These are phyloP conservation scores for Sinopyrophorus schimmeli DNA, from an alignment of 2,888 invertebrate genomes.

Conservation along the genomic window DNA sequence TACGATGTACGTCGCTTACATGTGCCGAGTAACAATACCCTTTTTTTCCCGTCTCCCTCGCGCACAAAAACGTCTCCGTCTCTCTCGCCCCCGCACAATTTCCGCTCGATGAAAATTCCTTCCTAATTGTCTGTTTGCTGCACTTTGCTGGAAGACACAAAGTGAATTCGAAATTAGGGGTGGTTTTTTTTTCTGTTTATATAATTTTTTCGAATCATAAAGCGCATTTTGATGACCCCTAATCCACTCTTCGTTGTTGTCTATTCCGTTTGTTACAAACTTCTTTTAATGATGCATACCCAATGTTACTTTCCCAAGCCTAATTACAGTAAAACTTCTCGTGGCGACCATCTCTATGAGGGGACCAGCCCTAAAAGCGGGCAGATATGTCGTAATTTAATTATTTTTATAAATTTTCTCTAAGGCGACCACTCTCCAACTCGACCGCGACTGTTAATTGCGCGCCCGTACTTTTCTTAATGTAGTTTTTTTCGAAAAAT, in stretches of 20 bases:
- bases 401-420: too few relatives aligned
- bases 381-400: too few relatives aligned
- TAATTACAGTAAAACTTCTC: too few relatives aligned
- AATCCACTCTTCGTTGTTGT: constrained; percentile 3
- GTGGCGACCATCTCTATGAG: too few relatives aligned
- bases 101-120: constrained; percentile 15
- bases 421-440: too few relatives aligned
- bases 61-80: constrained; percentile 7
- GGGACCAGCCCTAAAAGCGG: too few relatives aligned
- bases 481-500: too few relatives aligned
- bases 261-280: constrained; percentile 2
- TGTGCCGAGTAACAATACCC: constrained; percentile 30
- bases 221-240: constrained; percentile 10
- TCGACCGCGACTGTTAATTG: too few relatives aligned
- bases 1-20: constrained; percentile 31
- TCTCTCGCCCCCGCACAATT: constrained; percentile 11
- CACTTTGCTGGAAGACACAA: constrained; percentile 32
- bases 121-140: constrained; percentile 31
- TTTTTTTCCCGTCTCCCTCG: constrained; percentile 17
- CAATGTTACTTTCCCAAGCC: too few relatives aligned
- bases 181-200: constrained; percentile 18
- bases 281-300: too few relatives aligned
- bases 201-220: constrained; percentile 9
- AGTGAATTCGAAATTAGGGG: constrained; percentile 32
- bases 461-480: too few relatives aligned